Evolutionary conservation across 2,113 vertebrate genomes (phyloP).

Genomic region (Xiphophorus maculatus): DNA sequence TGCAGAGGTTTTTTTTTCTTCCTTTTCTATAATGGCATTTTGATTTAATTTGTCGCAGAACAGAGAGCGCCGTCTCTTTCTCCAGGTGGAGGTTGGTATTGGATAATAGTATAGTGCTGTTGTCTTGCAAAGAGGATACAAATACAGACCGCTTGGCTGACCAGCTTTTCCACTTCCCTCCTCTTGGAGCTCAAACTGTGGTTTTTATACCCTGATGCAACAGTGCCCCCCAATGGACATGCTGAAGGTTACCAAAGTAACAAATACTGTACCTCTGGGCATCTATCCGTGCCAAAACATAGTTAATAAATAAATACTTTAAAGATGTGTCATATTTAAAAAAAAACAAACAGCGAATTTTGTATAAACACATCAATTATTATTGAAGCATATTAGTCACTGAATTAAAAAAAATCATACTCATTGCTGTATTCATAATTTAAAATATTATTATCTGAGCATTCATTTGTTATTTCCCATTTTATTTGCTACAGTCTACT

Average conservation of each 20-base stretch:
- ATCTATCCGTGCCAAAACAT: not conserved
- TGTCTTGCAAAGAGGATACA: constrained; percentile 68
- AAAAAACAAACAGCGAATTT: not conserved
- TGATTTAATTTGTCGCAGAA: constrained; percentile 66
- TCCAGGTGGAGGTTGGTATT: constrained; percentile 63
- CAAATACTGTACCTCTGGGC: not conserved
- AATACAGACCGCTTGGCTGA: constrained; percentile 51
- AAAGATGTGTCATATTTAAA: not conserved
- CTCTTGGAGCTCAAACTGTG: constrained; percentile 67
- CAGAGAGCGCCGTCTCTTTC: constrained; percentile 42
- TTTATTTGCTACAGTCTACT: not conserved
- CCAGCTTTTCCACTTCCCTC: constrained; percentile 26
- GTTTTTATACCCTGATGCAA: constrained; percentile 7
- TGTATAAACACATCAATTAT: not conserved
- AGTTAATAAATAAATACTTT: not conserved
- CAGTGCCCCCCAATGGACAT: constrained; percentile 73
- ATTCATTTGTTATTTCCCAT: not conserved
- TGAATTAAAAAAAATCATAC: not conserved
- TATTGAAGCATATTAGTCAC: no score
- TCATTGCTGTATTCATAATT: not conserved
- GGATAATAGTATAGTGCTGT: constrained; percentile 68
- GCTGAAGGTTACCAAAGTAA: not conserved
- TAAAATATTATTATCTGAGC: not conserved
- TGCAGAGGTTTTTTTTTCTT: constrained; percentile 53
- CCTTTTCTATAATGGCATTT: constrained; percentile 56